Evolutionary conservation across 2,797 vertebrate species (phyloP).

Genomic region (Spinus olivaceus): DNA sequence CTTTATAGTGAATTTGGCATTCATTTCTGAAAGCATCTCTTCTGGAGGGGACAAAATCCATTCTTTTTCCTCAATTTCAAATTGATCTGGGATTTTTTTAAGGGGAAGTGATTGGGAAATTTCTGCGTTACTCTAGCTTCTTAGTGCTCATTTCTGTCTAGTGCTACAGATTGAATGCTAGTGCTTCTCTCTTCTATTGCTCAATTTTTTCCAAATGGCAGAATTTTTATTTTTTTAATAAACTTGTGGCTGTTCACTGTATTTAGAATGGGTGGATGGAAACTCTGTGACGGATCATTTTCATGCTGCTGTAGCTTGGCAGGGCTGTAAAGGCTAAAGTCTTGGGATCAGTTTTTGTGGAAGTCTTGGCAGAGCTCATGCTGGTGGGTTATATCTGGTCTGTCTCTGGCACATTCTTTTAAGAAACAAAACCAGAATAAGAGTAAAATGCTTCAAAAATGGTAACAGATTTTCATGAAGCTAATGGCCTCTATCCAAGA

Average conservation of each 20-base stretch:
- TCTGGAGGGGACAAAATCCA: accelerated
- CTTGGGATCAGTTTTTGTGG: not conserved
- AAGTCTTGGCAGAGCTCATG: not conserved
- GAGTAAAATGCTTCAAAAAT: not conserved
- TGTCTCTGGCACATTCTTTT: not conserved
- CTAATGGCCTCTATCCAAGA: not conserved
- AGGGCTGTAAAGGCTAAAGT: not conserved
- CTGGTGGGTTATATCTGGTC: not conserved
- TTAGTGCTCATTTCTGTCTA: not conserved
- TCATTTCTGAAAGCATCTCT: not conserved
- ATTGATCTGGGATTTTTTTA: not conserved
- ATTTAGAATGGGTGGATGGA: not conserved
- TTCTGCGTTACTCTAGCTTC: not conserved
- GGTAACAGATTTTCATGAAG: not conserved
- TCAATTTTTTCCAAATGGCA: not conserved
- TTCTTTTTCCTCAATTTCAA: not conserved
- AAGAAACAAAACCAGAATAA: not conserved
- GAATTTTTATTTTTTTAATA: not conserved
- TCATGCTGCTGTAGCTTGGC: not conserved
- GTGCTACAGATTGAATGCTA: not conserved
- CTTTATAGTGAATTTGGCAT: not conserved
- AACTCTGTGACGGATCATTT: not conserved
- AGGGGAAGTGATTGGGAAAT: not conserved
- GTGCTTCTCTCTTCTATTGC: not conserved
- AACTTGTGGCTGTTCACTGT: not conserved